Base-by-base conservation (phyloP, 1,140 invertebrate species). In the Eciton burchellii region DNA sequence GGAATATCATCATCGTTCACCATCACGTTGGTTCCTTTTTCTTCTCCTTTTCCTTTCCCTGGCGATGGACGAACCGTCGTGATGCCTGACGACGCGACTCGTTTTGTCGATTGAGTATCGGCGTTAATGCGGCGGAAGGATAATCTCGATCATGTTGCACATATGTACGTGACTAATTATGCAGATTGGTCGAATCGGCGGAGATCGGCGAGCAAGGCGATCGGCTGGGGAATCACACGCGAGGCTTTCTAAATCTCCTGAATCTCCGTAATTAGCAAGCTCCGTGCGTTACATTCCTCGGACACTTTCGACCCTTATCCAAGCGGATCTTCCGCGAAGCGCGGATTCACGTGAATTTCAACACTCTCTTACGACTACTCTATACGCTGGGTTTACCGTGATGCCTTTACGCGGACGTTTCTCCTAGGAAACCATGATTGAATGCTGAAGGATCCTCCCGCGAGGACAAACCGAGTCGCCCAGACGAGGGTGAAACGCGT, bases 161-260 rank as follows among this genome's bases (percentile, higher is more conserved):
- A 66, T 68, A 77, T 47, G 35, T 68, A 77, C 62, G 35, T 68
- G 62, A 77, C 35, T 68, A 79, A 79, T 77, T 77, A 77, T 35
- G 49, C 49, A 77, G 68, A 77, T 57, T 70, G 49, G n/a, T 54
- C 49, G 45, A 56, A 66, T 68, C 35, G 74, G 47, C 19, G 45
- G 16, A 19, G 24, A 47, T 45, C 41, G 71, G 45, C 26, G 43
- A 76, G 72, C 14, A 21, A 68, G 35, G n/a, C 62, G 41, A 56
- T 16, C 45, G 45, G 26, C 12, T 43, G 62, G 21, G 29, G 29
- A 54, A 43, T 79, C 63, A 45, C 63, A 45, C 52, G 41, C 63
- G 49, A 68, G n/a, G 56, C 49, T 77, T 77, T 77, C 49, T 14
- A 56, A 77, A 52, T 52, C 9, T n/a, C 26, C 29, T 11, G 16